Evolutionary conservation across 2,113 vertebrate species (phyloP).

Genomic region (Sturnus vulgaris): DNA sequence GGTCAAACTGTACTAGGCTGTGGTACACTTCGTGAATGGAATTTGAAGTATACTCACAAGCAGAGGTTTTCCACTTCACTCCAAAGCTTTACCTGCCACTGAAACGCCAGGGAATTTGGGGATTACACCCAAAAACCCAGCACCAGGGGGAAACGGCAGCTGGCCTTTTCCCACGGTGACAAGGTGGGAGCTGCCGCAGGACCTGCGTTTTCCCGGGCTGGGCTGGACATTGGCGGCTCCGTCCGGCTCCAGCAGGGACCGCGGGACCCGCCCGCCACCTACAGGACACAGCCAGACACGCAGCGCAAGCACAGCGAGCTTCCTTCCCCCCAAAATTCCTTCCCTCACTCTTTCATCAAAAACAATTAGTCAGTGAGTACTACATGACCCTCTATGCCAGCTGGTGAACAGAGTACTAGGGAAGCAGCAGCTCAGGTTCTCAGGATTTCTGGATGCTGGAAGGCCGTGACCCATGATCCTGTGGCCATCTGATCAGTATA

Average conservation of each 20-base stretch:
- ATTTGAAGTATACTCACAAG: background rate
- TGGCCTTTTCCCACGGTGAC: background rate
- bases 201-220: fast-evolving
- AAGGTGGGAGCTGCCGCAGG: background rate
- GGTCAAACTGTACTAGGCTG: background rate
- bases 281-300: background rate
- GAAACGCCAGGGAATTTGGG: background rate
- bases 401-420: fast-evolving
- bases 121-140: background rate
- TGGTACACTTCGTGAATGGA: background rate
- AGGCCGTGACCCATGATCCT: fast-evolving
- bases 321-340: background rate
- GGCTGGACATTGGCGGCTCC: background rate
- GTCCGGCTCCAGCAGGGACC: background rate
- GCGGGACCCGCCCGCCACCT: background rate
- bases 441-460: background rate
- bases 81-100: background rate
- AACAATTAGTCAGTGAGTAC: background rate
- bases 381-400: fast-evolving
- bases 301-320: background rate
- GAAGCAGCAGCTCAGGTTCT: background rate
- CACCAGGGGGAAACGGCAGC: fast-evolving
- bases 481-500: background rate
- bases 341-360: background rate
- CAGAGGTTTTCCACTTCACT: background rate